Evolutionary conservation across 2,888 invertebrate species (phyloP).

Genomic region (Eristalis pertinax): DNA sequence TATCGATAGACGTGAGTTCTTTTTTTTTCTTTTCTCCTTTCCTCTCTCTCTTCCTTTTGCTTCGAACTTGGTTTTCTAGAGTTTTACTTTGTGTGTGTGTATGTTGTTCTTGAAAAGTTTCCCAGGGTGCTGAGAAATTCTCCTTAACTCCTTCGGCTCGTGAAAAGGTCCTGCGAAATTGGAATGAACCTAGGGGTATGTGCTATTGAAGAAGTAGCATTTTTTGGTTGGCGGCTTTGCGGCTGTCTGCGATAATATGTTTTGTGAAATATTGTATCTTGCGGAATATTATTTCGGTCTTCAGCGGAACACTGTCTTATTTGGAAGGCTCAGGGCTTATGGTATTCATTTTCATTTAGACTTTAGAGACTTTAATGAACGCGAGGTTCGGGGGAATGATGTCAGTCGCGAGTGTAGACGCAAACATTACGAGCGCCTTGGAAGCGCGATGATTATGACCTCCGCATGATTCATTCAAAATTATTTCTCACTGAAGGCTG

Average conservation of each 20-base stretch:
- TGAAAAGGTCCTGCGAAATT: constrained; percentile 11
- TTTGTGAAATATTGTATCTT: constrained; percentile 14
- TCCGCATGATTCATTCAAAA: too few relatives aligned
- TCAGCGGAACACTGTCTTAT: background rate
- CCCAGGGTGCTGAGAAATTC: constrained; percentile 12
- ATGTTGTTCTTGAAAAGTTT: constrained; percentile 29
- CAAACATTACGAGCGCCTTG: too few relatives aligned
- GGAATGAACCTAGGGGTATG: background rate
- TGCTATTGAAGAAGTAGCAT: background rate
- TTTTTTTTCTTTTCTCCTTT: constrained; percentile 64
- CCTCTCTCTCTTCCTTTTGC: constrained; percentile 57
- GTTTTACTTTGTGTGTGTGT: background rate
- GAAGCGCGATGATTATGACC: too few relatives aligned
- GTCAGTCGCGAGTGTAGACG: too few relatives aligned
- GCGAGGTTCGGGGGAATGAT: background rate
- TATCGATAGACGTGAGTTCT: constrained; percentile 74
- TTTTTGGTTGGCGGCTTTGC: constrained; percentile 32
- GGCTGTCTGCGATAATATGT: constrained; percentile 39
- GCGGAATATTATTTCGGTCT: background rate
- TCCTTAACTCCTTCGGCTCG: constrained; percentile 47
- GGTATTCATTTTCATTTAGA: background rate
- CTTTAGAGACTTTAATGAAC: background rate
- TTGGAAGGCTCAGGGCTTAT: background rate
- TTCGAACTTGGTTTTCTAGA: constrained; percentile 56
- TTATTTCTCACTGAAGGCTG: too few relatives aligned